Evolutionary conservation across 2,888 invertebrate genomes (phyloP).

Genomic region (Lasioglossum vierecki): DNA sequence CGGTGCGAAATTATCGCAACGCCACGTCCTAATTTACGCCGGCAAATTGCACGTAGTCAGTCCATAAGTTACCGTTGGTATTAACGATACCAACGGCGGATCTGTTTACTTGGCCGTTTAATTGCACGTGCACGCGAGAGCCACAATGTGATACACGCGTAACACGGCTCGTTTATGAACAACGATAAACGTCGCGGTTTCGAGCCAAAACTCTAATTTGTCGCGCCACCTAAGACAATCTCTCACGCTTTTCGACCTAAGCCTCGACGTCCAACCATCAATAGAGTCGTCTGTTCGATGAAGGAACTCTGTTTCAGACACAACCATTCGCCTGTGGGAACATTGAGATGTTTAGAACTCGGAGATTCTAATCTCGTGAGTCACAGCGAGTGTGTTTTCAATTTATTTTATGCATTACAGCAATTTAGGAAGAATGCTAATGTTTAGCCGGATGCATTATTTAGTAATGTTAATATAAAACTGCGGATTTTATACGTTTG

Average conservation of each 20-base stretch:
- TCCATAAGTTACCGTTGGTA: conserved; percentile 36
- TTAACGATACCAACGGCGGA: conserved; percentile 32
- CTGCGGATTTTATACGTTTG: too few relatives aligned
- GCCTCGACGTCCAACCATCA: background rate
- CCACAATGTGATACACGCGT: conserved; percentile 18
- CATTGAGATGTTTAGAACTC: background rate
- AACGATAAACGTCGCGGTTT: conserved; percentile 20
- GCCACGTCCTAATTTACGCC: conserved; percentile 29
- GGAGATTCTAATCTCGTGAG: background rate
- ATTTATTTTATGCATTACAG: background rate
- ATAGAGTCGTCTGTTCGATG: background rate
- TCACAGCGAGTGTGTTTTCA: background rate
- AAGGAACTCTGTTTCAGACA: background rate
- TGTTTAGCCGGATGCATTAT: background rate
- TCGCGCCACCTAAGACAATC: background rate
- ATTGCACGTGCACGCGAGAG: conserved; percentile 25
- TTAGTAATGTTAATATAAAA: background rate
- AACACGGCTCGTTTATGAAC: conserved; percentile 17
- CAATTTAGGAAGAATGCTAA: background rate
- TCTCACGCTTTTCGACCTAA: background rate
- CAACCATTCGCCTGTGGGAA: background rate
- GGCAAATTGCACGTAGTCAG: conserved; percentile 38
- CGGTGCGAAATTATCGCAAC: conserved; percentile 28
- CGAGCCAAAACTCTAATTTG: conserved; percentile 23
- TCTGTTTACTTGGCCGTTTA: conserved; percentile 44